phyloP scores from a whole-genome alignment of 2,797 vertebrate genomes.

The Fistularia tabacaria region DNA sequence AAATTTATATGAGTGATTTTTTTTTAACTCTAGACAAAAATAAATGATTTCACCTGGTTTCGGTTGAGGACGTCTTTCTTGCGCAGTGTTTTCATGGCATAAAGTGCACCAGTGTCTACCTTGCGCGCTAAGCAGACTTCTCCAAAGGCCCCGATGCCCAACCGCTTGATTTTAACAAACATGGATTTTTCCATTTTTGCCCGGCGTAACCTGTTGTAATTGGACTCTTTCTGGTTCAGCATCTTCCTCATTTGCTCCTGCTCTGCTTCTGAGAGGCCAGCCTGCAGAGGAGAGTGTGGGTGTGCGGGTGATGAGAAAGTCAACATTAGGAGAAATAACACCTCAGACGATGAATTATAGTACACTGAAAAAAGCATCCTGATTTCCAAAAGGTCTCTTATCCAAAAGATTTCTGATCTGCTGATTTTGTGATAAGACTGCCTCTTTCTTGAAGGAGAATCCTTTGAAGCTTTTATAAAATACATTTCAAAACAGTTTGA shows the following conservation, averaged over 20 bases:
- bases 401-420: no score
- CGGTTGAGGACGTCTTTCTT: conserved; percentile 96
- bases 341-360: no score
- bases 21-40: no score
- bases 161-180: conserved; percentile 96
- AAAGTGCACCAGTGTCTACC: conserved; percentile 92
- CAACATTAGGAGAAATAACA: no score
- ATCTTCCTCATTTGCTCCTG: conserved; percentile 99
- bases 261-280: conserved; percentile 91
- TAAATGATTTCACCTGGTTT: conserved; percentile 77
- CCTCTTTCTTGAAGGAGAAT: no score
- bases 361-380: no score
- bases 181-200: conserved; percentile 99
- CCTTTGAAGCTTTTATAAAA: conserved; percentile 8
- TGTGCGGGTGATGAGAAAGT: no score
- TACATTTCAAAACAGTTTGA: conserved; percentile 9
- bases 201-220: conserved; percentile 94
- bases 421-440: no score
- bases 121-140: conserved; percentile 98
- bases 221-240: conserved; percentile 98
- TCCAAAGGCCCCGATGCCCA: conserved; percentile 95
- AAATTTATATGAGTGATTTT: background rate
- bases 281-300: conserved; percentile 63
- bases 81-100: conserved; percentile 97
- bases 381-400: no score